Conservation (phyloP, 1,140 invertebrate genomes). For the Drosophila santomea region DNA sequence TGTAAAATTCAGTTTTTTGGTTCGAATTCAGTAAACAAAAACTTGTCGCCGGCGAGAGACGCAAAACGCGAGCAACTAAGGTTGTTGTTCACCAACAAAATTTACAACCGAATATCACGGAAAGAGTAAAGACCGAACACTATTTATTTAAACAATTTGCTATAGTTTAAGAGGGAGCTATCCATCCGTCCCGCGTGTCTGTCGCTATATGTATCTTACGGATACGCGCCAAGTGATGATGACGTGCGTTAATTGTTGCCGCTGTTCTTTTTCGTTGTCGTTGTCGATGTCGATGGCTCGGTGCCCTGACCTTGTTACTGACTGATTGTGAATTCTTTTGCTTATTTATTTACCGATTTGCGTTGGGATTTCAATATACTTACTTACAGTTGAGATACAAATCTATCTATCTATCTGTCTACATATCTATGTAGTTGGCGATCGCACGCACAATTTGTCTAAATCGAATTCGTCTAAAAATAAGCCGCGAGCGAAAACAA, state of each 20-base stretch:
- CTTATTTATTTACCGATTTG: slow-evolving; percentile 37
- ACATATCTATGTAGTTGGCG: slow-evolving; percentile 45
- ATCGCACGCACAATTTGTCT: slow-evolving; percentile 63
- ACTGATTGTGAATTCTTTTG: slow-evolving; percentile 48
- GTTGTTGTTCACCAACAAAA: slow-evolving; percentile 19
- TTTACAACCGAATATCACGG: slow-evolving; percentile 20
- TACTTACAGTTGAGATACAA: slow-evolving; percentile 39
- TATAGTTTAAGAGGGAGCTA: slow-evolving; percentile 54
- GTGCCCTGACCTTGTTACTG: slow-evolving; percentile 79
- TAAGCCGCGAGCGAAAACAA: slow-evolving; percentile 45
- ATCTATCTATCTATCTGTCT: slow-evolving; percentile 49
- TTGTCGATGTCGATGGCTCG: slow-evolving; percentile 31
- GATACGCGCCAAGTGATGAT: slow-evolving; percentile 58
- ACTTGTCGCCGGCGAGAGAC: slow-evolving; percentile 84
- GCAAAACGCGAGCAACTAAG: slow-evolving; percentile 48
- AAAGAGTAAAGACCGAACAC: slow-evolving; percentile 25
- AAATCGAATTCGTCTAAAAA: slow-evolving; percentile 64
- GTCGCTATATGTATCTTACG: slow-evolving; percentile 30
- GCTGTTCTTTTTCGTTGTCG: slow-evolving; percentile 5
- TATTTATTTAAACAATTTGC: slow-evolving; percentile 80
- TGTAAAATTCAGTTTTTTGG: slow-evolving; percentile 79
- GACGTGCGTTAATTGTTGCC: slow-evolving; percentile 63
- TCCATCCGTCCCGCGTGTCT: slow-evolving; percentile 11
- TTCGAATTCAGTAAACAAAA: slow-evolving; percentile 84
- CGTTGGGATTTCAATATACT: slow-evolving; percentile 32